Evolutionary conservation across 2,797 vertebrate species (phyloP).

Genomic region (Antennarius maculatus): DNA sequence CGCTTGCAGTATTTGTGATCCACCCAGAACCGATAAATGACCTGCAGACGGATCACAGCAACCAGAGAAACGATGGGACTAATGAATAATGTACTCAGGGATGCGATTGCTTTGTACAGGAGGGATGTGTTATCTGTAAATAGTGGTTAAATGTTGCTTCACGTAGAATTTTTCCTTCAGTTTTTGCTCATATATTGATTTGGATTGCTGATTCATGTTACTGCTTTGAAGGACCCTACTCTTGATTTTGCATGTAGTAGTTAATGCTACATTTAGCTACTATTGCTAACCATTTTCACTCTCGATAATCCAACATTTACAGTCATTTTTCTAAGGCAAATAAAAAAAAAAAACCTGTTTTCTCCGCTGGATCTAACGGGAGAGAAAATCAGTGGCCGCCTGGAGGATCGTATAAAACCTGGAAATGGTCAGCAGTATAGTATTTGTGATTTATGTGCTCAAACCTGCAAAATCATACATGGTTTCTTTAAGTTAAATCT

Average conservation of each 20-base stretch:
- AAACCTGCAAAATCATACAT: constrained; percentile 32
- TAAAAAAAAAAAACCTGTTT: neutral
- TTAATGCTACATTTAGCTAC: constrained; percentile 19
- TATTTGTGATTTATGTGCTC: constrained; percentile 37
- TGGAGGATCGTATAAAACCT: neutral
- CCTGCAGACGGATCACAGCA: constrained; percentile 24
- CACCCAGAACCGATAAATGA: constrained; percentile 17
- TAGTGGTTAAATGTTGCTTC: constrained; percentile 53
- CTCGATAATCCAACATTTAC: neutral
- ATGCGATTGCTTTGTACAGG: constrained; percentile 59
- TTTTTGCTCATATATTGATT: constrained; percentile 54
- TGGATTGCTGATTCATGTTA: constrained; percentile 33
- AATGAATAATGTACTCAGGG: constrained; percentile 70
- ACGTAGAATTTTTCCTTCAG: constrained; percentile 24
- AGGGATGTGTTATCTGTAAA: constrained; percentile 61
- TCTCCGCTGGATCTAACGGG: neutral
- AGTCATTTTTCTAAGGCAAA: neutral
- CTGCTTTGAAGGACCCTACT: constrained; percentile 13
- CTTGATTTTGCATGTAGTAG: constrained; percentile 48
- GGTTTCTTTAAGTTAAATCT: constrained; percentile 23
- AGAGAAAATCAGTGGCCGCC: constrained; percentile 9
- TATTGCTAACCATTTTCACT: constrained; percentile 16
- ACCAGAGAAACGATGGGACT: constrained; percentile 32
- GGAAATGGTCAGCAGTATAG: constrained; percentile 7
- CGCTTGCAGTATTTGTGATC: constrained; percentile 21